Conservation (phyloP, 2,888 invertebrate genomes). For the Carterocephalus palaemon region DNA sequence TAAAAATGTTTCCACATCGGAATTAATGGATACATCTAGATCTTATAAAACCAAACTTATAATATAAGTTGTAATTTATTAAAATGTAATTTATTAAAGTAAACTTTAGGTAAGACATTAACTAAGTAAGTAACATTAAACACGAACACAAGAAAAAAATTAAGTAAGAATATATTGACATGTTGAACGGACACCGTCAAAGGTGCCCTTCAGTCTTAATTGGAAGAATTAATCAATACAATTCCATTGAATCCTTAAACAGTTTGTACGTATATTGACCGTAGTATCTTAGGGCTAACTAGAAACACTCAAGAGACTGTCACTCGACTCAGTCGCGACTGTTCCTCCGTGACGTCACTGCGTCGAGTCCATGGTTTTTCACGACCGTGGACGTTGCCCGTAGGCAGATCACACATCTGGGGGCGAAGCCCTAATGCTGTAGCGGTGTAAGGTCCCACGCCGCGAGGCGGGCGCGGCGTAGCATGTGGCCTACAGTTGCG, state of each 20-base stretch:
- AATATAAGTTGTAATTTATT: no score
- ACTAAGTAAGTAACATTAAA: constrained; percentile 28
- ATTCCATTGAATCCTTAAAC: constrained; percentile 35
- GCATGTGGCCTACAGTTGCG: constrained; percentile 59
- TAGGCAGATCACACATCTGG: constrained; percentile 33
- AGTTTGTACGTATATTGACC: constrained; percentile 47
- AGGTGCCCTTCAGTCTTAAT: constrained; percentile 54
- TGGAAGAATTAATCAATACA: constrained; percentile 38
- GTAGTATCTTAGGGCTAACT: constrained; percentile 9
- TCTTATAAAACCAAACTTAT: no score
- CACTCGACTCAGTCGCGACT: constrained; percentile 34
- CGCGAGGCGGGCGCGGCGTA: constrained; percentile 44
- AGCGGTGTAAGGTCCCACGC: constrained; percentile 44
- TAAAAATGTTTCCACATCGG: no score
- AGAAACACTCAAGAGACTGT: constrained; percentile 13
- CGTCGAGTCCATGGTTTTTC: constrained; percentile 59
- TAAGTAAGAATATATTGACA: constrained; percentile 24
- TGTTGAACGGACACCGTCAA: constrained; percentile 34
- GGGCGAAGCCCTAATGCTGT: constrained; percentile 52
- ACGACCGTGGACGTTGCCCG: constrained; percentile 54
- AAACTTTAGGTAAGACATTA: no score
- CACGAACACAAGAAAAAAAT: constrained; percentile 40
- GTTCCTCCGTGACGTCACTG: constrained; percentile 14
- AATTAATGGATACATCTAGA: no score
- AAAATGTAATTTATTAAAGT: no score